Evolutionary conservation across 1,140 invertebrate species (phyloP).

Genomic region (Anagrus nilaparvatae): DNA sequence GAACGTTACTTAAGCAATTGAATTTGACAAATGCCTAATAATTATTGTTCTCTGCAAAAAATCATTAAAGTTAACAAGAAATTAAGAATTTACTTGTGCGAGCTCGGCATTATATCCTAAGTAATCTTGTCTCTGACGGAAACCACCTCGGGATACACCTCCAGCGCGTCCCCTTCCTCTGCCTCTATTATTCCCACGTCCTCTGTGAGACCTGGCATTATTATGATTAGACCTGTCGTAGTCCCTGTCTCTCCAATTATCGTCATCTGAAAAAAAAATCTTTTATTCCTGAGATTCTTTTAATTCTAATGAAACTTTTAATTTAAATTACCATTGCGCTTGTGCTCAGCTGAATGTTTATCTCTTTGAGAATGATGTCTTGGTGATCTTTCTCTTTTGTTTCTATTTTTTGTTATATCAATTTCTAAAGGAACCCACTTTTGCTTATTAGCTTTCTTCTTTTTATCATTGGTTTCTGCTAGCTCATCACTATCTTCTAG

Average conservation of each 20-base stretch:
- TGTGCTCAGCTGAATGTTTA: constrained; percentile 26
- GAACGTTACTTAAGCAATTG: too few relatives aligned
- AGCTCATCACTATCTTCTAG: constrained; percentile 37
- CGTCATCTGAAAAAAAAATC: constrained; percentile 24
- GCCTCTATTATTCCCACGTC: constrained; percentile 24
- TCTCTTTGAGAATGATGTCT: constrained; percentile 34
- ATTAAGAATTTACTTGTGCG: constrained; percentile 34
- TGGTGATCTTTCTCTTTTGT: constrained; percentile 37
- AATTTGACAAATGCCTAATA: too few relatives aligned
- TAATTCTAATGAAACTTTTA: neutral
- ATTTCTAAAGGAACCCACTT: constrained; percentile 71
- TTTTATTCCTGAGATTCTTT: neutral
- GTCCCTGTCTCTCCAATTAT: constrained; percentile 33
- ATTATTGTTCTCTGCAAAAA: neutral
- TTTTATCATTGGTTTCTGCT: constrained; percentile 35
- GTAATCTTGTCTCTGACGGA: constrained; percentile 39
- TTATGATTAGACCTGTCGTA: constrained; percentile 32
- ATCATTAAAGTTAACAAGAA: too few relatives aligned
- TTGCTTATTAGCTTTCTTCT: constrained; percentile 51
- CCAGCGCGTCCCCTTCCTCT: constrained; percentile 31
- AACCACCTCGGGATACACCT: constrained; percentile 24
- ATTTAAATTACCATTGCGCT: constrained; percentile 25
- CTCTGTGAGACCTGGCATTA: constrained; percentile 27
- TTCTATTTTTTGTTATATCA: constrained; percentile 47
- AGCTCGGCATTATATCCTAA: constrained; percentile 41